Conservation (phyloP, 2,888 invertebrate genomes). For the Cheilosia scutellata region DNA sequence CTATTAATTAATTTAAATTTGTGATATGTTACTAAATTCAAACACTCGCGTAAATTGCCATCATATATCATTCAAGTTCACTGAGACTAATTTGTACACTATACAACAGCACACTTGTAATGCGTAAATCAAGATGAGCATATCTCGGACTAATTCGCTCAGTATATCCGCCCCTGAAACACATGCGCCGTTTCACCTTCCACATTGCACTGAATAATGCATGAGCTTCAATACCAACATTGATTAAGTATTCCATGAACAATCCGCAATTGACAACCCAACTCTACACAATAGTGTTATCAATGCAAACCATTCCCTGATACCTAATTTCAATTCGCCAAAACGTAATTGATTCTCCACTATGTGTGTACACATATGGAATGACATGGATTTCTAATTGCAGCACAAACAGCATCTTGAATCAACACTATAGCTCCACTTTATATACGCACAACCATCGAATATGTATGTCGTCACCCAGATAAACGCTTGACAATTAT, state of each 20-base stretch:
- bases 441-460: not conserved
- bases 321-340: constrained; percentile 45
- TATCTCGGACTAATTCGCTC: not conserved
- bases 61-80: not conserved
- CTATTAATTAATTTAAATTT: too few relatives aligned
- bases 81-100: not conserved
- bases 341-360: constrained; percentile 51
- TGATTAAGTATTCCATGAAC: constrained; percentile 61
- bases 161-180: constrained; percentile 39
- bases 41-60: too few relatives aligned
- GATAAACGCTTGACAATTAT: constrained; percentile 54
- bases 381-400: constrained; percentile 33
- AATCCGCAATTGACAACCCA: constrained; percentile 47
- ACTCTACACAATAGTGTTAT: constrained; percentile 34
- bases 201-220: constrained; percentile 59
- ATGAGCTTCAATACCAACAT: constrained; percentile 38
- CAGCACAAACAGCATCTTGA: constrained; percentile 44
- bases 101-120: not conserved
- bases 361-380: constrained; percentile 4
- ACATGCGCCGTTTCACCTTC: constrained; percentile 41
- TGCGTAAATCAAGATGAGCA: not conserved
- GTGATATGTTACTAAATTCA: too few relatives aligned
- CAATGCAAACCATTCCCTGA: constrained; percentile 39
- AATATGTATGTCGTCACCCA: constrained; percentile 17
- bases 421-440: constrained; percentile 41